Percentiles rank a stretch among this genome's conserved stretches.
phyloP scores from a whole-genome alignment of 2,113 vertebrate genomes.

The human (Homo sapiens) region DNA sequence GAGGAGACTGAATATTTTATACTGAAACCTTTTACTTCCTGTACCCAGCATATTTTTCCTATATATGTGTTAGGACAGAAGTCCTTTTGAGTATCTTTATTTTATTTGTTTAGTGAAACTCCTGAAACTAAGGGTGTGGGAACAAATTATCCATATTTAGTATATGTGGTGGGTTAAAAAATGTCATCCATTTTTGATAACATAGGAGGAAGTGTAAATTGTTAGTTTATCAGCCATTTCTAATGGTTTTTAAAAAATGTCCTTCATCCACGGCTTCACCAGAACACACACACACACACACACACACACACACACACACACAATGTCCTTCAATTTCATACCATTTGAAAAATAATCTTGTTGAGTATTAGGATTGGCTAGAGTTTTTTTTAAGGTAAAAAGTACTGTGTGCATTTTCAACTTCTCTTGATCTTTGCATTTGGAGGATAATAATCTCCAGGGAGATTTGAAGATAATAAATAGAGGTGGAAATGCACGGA shows the following conservation, averaged over 20 bases:
- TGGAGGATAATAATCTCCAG: conserved; percentile 11
- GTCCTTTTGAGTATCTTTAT: not conserved
- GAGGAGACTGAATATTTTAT: conserved; percentile 22
- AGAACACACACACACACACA: too few species aligned
- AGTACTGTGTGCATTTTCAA: not conserved
- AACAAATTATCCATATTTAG: not conserved
- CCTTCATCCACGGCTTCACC: too few species aligned
- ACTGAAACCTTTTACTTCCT: not conserved
- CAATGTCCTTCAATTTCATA: not conserved
- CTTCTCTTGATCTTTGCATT: conserved; percentile 42
- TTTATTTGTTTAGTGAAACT: conserved; percentile 34
- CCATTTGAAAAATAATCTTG: not conserved
- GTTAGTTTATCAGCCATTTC: not conserved
- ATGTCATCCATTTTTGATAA: conserved; percentile 34
- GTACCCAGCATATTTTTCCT: not conserved
- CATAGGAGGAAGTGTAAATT: not conserved
- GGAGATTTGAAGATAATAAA: conserved; percentile 37
- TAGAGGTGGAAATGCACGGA: not conserved
- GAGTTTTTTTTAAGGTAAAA: not conserved
- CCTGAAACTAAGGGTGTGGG: not conserved
- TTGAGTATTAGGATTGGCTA: not conserved
- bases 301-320: too few species aligned
- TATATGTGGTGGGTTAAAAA: not conserved
- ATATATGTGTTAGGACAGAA: not conserved
- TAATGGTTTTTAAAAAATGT: not conserved